Evolutionary conservation across 2,113 vertebrate genomes (phyloP).

Genomic region (Clupea harengus): DNA sequence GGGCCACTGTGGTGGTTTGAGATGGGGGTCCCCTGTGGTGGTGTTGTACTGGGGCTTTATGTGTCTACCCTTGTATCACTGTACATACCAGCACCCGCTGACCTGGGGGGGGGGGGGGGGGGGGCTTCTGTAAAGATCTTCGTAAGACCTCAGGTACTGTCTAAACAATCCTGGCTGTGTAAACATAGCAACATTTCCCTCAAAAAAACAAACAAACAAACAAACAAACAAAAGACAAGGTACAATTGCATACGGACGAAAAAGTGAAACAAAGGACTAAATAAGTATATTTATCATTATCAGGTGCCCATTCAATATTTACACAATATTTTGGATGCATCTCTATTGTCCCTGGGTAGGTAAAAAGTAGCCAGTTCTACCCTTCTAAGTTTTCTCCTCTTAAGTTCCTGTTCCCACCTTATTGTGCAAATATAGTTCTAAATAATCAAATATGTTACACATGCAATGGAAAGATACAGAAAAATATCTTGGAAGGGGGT

Average conservation of each 20-base stretch:
- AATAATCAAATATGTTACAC: slow-evolving; percentile 65
- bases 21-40: background rate
- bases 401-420: slow-evolving; percentile 63
- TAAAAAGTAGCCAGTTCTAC: slow-evolving; percentile 64
- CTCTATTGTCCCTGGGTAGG: slow-evolving; percentile 57
- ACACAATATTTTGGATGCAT: slow-evolving; percentile 63
- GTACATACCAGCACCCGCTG: slow-evolving; percentile 11
- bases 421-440: slow-evolving; percentile 76
- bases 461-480: slow-evolving; percentile 72
- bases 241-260: slow-evolving; percentile 54
- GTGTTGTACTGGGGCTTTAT: slow-evolving; percentile 60
- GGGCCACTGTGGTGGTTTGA: background rate
- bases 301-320: slow-evolving; percentile 64
- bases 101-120: slow-evolving; percentile 1
- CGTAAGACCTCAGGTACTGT: slow-evolving; percentile 35
- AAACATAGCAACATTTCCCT: slow-evolving; percentile 56
- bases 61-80: slow-evolving; percentile 35
- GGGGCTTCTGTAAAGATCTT: slow-evolving; percentile 33
- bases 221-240: slow-evolving; percentile 45
- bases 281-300: slow-evolving; percentile 54
- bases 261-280: slow-evolving; percentile 50
- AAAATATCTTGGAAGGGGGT: slow-evolving; percentile 57
- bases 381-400: slow-evolving; percentile 55
- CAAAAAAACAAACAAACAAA: slow-evolving; percentile 15
- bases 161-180: slow-evolving; percentile 48